phyloP scores from a whole-genome alignment of 1,140 invertebrate species.

The Drosophila miranda region DNA sequence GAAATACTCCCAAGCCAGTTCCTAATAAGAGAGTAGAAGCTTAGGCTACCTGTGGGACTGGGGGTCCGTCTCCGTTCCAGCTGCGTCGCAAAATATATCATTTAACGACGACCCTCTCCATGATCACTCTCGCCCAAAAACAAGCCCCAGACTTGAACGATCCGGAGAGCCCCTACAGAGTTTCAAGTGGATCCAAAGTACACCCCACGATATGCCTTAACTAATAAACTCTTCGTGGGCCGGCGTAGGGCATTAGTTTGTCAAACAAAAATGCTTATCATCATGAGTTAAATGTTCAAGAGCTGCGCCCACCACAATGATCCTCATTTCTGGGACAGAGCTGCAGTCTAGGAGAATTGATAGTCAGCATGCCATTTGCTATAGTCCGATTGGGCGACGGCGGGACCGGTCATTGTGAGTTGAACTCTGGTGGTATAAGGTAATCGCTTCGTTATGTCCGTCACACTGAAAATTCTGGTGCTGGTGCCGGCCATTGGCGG shows the following conservation, averaged over 20 bases:
- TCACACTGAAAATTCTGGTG: slow-evolving; percentile 46
- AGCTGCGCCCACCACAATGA: slow-evolving; percentile 8
- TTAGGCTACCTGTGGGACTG: slow-evolving; percentile 6
- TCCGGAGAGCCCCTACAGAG: slow-evolving; percentile 18
- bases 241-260: slow-evolving; percentile 4
- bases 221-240: slow-evolving; percentile 17
- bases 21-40: too few relatives aligned
- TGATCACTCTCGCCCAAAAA: background rate
- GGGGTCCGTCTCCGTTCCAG: slow-evolving; percentile 27
- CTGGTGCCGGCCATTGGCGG: slow-evolving; percentile 62
- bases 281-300: slow-evolving; percentile 16
- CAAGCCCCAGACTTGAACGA: background rate
- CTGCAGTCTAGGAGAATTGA: too few relatives aligned
- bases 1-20: too few relatives aligned
- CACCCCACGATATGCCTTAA: slow-evolving; percentile 27
- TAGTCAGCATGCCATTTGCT: too few relatives aligned
- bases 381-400: too few relatives aligned
- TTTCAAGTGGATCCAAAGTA: background rate
- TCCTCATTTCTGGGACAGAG: too few relatives aligned
- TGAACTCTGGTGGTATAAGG: slow-evolving; percentile 16
- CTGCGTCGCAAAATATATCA: slow-evolving; percentile 30
- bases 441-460: slow-evolving; percentile 6
- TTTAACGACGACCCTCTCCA: background rate
- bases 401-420: slow-evolving; percentile 30
- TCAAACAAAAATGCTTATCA: slow-evolving; percentile 41